A percentile compares a stretch with the other conserved stretches of the same genome.
Evolutionary conservation across 1,140 invertebrate species (phyloP).

Genomic region (Caenorhabditis brenneri): DNA sequence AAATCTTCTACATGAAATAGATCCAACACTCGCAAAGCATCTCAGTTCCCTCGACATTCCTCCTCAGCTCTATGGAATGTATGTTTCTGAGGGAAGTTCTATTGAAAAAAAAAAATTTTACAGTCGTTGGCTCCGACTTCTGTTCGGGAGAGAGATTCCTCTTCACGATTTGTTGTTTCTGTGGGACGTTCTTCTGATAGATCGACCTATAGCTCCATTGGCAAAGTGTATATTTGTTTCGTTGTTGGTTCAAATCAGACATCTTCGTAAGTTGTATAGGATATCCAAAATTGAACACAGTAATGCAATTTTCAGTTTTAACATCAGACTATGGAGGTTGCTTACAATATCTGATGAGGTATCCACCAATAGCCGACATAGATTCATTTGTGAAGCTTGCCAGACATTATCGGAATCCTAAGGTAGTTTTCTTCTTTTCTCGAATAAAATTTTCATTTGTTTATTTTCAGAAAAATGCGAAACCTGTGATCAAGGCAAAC

Average conservation of each 20-base stretch:
- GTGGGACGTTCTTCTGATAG: constrained; percentile 83
- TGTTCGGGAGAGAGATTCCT: constrained; percentile 83
- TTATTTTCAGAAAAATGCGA: constrained; percentile 51
- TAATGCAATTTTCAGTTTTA: constrained; percentile 73
- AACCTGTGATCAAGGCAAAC: constrained; percentile 10
- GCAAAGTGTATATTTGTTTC: constrained; percentile 81
- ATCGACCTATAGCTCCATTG: constrained; percentile 78
- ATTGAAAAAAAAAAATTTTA: constrained; percentile 53
- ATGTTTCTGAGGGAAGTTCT: constrained; percentile 70
- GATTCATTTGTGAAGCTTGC: constrained; percentile 77
- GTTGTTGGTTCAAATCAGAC: constrained; percentile 79
- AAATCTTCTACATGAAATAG: constrained; percentile 77
- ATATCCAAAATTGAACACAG: not conserved
- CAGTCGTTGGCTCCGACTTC: constrained; percentile 81
- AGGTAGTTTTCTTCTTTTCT: too few relatives aligned
- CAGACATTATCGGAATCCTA: constrained; percentile 76
- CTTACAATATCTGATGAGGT: constrained; percentile 77
- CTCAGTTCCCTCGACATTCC: constrained; percentile 79
- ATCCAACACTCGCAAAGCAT: constrained; percentile 77
- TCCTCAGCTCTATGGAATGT: constrained; percentile 83
- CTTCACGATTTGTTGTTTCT: constrained; percentile 79
- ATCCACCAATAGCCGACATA: constrained; percentile 77
- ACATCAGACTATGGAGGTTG: constrained; percentile 77
- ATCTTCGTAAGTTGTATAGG: constrained; percentile 75
- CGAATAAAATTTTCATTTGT: too few relatives aligned